Conservation (phyloP, 2,113 vertebrate species). For the Uria aalge region DNA sequence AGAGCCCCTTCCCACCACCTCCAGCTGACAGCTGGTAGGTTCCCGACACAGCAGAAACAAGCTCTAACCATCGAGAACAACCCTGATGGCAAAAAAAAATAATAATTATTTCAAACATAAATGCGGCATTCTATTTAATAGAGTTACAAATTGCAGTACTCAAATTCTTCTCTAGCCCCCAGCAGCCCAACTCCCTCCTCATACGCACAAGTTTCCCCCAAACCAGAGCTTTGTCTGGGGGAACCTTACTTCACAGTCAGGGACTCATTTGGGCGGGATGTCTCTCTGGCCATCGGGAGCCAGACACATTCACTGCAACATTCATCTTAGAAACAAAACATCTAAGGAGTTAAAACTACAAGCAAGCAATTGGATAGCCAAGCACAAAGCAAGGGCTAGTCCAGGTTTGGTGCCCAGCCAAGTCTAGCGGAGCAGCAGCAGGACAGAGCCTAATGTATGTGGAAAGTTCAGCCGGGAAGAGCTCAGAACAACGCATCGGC, state of each 20-base stretch:
- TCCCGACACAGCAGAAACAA: neutral
- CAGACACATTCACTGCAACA: neutral
- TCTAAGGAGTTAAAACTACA: conserved; percentile 30
- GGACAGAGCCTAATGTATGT: neutral
- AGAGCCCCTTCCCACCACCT: neutral
- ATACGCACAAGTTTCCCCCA: neutral
- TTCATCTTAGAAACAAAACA: neutral
- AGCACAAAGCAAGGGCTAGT: conserved; percentile 26
- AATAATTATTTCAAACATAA: neutral
- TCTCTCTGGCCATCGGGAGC: neutral
- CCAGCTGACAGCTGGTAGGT: neutral
- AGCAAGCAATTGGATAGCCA: conserved; percentile 52
- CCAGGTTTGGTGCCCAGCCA: conserved; percentile 11
- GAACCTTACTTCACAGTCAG: neutral
- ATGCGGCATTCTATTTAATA: neutral
- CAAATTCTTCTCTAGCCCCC: neutral
- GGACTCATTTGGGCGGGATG: neutral
- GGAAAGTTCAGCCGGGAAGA: neutral
- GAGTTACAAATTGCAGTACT: neutral
- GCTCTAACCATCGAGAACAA: neutral
- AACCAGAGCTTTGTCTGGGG: neutral
- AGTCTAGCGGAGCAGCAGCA: conserved; percentile 18
- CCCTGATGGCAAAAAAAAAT: neutral
- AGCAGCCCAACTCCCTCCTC: neutral
- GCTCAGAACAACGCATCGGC: neutral